Percentiles rank a stretch among this genome's conserved stretches.
Evolutionary conservation across 2,888 invertebrate species (phyloP).

Genomic region (Orthonychiurus folsomi): DNA sequence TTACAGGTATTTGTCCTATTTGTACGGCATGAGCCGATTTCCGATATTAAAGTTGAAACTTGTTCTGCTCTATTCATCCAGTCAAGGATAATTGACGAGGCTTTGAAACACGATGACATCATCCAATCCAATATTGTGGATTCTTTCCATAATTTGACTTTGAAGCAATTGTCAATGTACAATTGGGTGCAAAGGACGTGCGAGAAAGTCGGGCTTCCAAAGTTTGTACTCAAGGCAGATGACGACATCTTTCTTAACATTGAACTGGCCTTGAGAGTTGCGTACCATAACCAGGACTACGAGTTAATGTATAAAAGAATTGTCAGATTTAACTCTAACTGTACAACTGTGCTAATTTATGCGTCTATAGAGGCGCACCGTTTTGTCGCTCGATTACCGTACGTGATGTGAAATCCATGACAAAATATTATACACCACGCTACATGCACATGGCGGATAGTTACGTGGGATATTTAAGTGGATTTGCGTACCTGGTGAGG

Average conservation of each 20-base stretch:
- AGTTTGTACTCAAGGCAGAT: conserved; percentile 15
- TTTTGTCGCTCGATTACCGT: too few relatives aligned
- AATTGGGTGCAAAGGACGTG: conserved; percentile 14
- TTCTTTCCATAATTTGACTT: conserved; percentile 18
- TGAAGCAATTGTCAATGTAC: conserved; percentile 21
- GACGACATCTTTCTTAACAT: conserved; percentile 19
- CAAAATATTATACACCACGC: conserved; percentile 17
- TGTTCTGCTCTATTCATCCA: background rate
- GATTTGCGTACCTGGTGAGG: conserved; percentile 15
- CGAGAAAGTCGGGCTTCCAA: conserved; percentile 1
- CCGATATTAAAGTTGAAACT: background rate
- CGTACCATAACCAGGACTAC: conserved; percentile 9
- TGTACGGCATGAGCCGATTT: background rate
- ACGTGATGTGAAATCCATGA: conserved; percentile 10
- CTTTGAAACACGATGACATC: conserved; percentile 5
- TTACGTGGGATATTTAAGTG: conserved; percentile 17
- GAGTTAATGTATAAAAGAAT: conserved; percentile 16
- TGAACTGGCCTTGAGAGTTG: conserved; percentile 10
- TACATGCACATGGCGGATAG: conserved; percentile 15
- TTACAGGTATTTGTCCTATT: too few relatives aligned
- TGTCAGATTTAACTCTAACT: too few relatives aligned
- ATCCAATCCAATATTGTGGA: conserved; percentile 13
- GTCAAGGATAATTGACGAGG: conserved; percentile 5
- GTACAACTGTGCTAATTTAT: too few relatives aligned
- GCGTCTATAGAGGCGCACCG: background rate